phyloP scores from a whole-genome alignment of 2,797 vertebrate species.

The Anableps anableps region DNA sequence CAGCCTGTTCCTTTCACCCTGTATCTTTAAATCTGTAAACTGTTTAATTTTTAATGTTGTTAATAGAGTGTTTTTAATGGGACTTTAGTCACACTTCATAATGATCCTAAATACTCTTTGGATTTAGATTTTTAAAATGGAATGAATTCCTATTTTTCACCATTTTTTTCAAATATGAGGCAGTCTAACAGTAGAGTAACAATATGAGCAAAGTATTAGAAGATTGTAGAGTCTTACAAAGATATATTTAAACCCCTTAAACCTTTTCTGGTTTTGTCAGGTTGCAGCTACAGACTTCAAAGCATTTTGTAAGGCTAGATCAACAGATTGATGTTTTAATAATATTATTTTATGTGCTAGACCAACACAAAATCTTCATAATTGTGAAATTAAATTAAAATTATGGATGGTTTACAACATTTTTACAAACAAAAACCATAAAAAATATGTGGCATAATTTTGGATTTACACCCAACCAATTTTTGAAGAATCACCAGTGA shows the following conservation, averaged over 20 bases:
- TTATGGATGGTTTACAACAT: background rate
- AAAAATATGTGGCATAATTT: background rate
- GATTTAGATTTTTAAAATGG: slow-evolving; percentile 15
- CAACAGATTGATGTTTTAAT: background rate
- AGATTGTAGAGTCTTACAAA: background rate
- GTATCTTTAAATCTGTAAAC: slow-evolving; percentile 54
- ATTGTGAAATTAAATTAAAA: background rate
- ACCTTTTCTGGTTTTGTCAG: background rate
- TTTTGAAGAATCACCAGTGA: background rate
- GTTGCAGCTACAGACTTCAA: background rate
- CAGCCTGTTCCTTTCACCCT: slow-evolving; percentile 38
- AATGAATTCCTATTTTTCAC: background rate
- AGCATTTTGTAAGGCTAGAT: background rate
- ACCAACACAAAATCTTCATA: background rate
- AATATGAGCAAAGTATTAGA: background rate
- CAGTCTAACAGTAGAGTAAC: background rate
- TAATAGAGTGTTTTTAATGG: slow-evolving; percentile 58
- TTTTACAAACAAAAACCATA: background rate
- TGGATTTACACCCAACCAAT: background rate
- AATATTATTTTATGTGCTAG: background rate
- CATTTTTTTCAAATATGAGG: too few species aligned
- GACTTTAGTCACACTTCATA: slow-evolving; percentile 48
- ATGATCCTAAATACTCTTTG: slow-evolving; percentile 24
- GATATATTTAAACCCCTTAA: background rate
- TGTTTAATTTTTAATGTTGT: slow-evolving; percentile 64